Evolutionary conservation across 2,797 vertebrate genomes (phyloP), one percentile per base, ranked within the genome.

Genomic region (Otolemur crassicaudatus): DNA sequence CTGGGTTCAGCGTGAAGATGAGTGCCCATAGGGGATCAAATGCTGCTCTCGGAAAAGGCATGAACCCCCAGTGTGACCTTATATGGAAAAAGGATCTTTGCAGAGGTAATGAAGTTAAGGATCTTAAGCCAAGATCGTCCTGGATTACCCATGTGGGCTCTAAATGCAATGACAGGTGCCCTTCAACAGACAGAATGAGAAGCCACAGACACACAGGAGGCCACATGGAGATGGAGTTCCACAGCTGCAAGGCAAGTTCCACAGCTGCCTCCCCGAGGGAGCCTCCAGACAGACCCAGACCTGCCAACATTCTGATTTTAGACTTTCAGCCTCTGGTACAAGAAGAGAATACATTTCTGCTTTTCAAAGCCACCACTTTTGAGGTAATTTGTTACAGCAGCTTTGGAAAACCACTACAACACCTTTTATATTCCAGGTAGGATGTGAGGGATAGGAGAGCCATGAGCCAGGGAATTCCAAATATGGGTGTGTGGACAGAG

Each of bases 121-220:
- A 31, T 79, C 76, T 40, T 82, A 79, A 43, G 23, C 69, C 23
- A 49, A 87, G 53, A 90, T 69, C 49, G 85, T 85, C 14, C n/a
- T 80, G 81, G 75, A 70, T 92, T 73, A 73, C 29, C 43, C 49
- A n/a, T 77, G 43, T 25, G 63, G 16, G 7, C 43, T 37, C 63
- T 86, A 88, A 93, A 81, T 53, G 60, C 19, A 9, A 22, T 12
- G 46, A 46, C 25, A 31, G 34, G 17, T 56, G 61, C 0, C 77
- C 82, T 95, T 87, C 7, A 77, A 84, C 23, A 53, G 77, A 40
- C 83, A 87, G 17, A 29, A 76, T 17, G 80, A 93, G 43, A 58
- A 25, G 56, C 56, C 63, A 9, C 7, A 67, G 70, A 22, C 7
- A 11, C 49, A 25, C 58, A 40, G 94, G 67, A 43, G 63, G 7